Percentiles rank a stretch among this genome's conserved stretches.
Conservation (phyloP, 1,140 invertebrate species). For the Drosophila setifemur region DNA sequence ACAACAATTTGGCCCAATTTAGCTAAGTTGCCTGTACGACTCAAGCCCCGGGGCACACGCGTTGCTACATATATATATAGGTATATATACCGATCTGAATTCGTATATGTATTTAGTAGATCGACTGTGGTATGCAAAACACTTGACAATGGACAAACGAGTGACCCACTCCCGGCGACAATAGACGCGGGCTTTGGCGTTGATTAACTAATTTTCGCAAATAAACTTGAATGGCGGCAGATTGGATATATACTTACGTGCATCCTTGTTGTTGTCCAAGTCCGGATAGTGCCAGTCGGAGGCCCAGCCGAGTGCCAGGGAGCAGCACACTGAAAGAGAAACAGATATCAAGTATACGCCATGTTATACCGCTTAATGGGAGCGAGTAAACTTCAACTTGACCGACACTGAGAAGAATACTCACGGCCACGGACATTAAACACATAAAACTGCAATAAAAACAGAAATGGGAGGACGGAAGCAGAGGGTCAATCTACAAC, state of each 20-base stretch:
- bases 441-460: conserved; percentile 28
- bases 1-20: conserved; percentile 70
- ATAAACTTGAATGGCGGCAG: conserved; percentile 49
- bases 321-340: conserved; percentile 47
- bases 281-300: conserved; percentile 72
- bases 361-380: conserved; percentile 32
- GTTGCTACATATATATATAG: not conserved
- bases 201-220: conserved; percentile 71
- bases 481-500: conserved; percentile 35
- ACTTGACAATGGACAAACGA: conserved; percentile 38
- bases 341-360: conserved; percentile 47
- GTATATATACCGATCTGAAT: not conserved
- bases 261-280: conserved; percentile 64
- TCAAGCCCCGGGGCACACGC: not conserved
- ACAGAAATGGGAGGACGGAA: not conserved
- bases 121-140: conserved; percentile 11
- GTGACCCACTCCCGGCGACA: conserved; percentile 15
- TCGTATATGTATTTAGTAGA: not conserved
- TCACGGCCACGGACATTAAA: conserved; percentile 11
- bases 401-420: conserved; percentile 31
- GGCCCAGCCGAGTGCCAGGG: conserved; percentile 31
- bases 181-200: conserved; percentile 24
- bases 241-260: conserved; percentile 62
- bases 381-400: conserved; percentile 49
- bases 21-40: conserved; percentile 27